phyloP scores from a whole-genome alignment of 2,113 vertebrate genomes.

The Chaenogobius annularis region DNA sequence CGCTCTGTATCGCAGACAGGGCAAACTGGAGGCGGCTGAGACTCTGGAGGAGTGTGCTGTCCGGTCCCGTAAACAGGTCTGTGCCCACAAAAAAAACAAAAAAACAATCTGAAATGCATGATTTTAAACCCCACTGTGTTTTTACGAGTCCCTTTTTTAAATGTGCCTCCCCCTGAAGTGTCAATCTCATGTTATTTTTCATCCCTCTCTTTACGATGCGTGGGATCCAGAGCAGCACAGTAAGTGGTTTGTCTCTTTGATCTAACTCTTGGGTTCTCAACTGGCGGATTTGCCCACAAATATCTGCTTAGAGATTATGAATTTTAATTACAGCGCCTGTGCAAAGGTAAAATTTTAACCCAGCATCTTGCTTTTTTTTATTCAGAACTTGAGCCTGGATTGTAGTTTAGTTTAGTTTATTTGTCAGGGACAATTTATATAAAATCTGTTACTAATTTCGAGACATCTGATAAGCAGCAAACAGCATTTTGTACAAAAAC shows the following conservation, averaged over 20 bases:
- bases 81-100: background rate
- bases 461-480: background rate
- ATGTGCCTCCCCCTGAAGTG: conserved; percentile 16
- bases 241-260: conserved; percentile 73
- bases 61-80: conserved; percentile 90
- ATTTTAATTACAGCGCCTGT: background rate
- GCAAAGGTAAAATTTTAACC: too few species aligned
- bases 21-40: conserved; percentile 91
- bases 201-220: conserved; percentile 65
- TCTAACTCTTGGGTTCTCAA: background rate
- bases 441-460: background rate
- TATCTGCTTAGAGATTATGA: background rate
- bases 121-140: background rate
- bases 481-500: background rate
- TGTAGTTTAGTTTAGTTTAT: background rate
- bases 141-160: conserved; percentile 12
- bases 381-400: background rate
- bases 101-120: conserved; percentile 1
- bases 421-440: too few species aligned
- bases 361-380: too few species aligned
- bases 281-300: background rate
- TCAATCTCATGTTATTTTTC: conserved; percentile 62
- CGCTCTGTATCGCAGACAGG: conserved; percentile 89
- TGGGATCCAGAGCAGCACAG: conserved; percentile 81
- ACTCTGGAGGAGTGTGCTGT: conserved; percentile 89